These are phyloP conservation scores for Marcusenius ussheri DNA, from an alignment of 2,113 vertebrate genomes.

Conservation along the genomic window DNA sequence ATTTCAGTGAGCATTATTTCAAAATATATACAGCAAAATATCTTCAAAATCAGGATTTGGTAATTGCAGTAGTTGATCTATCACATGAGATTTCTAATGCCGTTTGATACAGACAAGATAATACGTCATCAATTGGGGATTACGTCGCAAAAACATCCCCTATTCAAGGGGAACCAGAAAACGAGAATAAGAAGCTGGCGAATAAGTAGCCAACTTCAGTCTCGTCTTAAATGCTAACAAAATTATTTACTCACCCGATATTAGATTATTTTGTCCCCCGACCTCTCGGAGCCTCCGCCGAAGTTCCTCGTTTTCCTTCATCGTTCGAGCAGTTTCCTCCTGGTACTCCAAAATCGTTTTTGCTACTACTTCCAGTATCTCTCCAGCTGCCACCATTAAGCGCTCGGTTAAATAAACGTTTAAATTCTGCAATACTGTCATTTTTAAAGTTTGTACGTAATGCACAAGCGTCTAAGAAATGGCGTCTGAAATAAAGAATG, in stretches of 20 bases:
- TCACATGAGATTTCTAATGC: not conserved
- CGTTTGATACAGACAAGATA: not conserved
- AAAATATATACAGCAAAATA: not conserved
- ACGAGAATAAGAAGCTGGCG: not conserved
- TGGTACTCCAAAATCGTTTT: slow-evolving; percentile 20
- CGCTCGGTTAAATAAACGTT: slow-evolving; percentile 21
- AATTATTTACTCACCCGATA: not conserved
- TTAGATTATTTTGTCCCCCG: not conserved
- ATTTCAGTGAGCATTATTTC: too few species aligned
- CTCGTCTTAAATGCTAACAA: not conserved
- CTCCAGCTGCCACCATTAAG: slow-evolving; percentile 17
- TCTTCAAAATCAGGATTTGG: not conserved
- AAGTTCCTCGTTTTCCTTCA: slow-evolving; percentile 18
- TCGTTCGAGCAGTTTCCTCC: not conserved
- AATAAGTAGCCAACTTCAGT: too few species aligned
- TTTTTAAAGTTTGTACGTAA: not conserved
- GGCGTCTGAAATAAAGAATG: not conserved
- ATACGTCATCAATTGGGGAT: not conserved
- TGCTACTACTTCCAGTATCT: slow-evolving; percentile 20
- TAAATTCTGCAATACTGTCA: slow-evolving; percentile 23
- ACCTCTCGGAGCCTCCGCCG: not conserved
- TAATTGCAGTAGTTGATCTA: not conserved
- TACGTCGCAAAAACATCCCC: not conserved
- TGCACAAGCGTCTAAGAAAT: not conserved
- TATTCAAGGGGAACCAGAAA: not conserved